Evolutionary conservation across 2,797 vertebrate genomes (phyloP), one percentile per base, ranked within the genome.

Genomic region (Malurus leucopterus): DNA sequence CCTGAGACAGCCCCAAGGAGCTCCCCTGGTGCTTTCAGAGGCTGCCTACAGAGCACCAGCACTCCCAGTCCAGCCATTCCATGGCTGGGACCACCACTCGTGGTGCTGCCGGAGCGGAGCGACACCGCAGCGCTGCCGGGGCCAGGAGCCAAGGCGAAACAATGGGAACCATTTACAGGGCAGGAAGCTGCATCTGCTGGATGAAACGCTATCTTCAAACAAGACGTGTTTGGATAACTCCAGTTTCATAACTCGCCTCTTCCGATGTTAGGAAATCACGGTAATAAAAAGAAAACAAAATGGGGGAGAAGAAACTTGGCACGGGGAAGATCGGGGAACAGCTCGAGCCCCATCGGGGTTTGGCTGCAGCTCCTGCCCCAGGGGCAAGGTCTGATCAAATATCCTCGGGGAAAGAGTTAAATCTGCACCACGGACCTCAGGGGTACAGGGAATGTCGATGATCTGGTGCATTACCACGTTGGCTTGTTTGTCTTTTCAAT

Each of bases 171-270:
- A 93, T 95, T 95, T 76, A 95, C 23, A 67, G 90, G 72, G 87
- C 93, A 94, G 93, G 95, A 95, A 95, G 92, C 90, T 15, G 84
- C 95, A 93, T 95, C 93, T 86, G 94, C 87, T 63, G 92, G 67
- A 87, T 91, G 92, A 95, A 94, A 95, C 62, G 89, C 91, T 93
- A 90, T 91, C 95, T 95, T 95, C 95, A 95, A 94, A 95, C 94
- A 74, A 93, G 95, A 93, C 27, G 89, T 95, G 95, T 95, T 95
- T 96, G 93, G 95, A 96, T 95, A 95, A 95, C 90, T 92, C 90
- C 91, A 70, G 93, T 91, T 95, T 93, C 94, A 95, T 94, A 94
- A 95, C 87, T 90, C 30, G 14, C 89, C 76, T 86, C 95, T 95
- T 94, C 95, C 64, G 91, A 94, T 46, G 85, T 90, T 91, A 95